phyloP scores from a whole-genome alignment of 2,113 vertebrate genomes.

The Seriola quinqueradiata region DNA sequence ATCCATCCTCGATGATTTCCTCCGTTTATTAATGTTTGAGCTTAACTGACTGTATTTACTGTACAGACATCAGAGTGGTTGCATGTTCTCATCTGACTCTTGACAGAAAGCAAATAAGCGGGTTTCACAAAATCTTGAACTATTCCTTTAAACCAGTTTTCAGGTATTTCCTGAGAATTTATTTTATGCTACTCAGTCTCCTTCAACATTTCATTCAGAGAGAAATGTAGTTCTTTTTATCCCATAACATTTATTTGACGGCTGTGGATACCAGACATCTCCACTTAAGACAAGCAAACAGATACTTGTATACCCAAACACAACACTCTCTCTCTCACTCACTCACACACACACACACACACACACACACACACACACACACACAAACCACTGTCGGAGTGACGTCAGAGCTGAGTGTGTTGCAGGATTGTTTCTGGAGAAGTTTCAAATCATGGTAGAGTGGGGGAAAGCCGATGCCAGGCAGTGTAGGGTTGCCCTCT shows the following conservation, averaged over 20 bases:
- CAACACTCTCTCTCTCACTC: not conserved
- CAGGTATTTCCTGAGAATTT: not conserved
- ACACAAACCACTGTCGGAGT: not conserved
- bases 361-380: conserved; percentile 24
- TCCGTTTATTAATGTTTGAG: too few relatives aligned
- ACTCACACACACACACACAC: not conserved
- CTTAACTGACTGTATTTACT: too few relatives aligned
- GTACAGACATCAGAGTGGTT: not conserved
- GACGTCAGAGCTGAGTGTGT: conserved; percentile 32
- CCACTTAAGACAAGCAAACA: not conserved
- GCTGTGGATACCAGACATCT: conserved; percentile 7
- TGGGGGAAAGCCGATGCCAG: conserved; percentile 41
- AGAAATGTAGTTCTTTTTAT: not conserved
- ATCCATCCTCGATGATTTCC: too few relatives aligned
- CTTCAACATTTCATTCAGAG: not conserved
- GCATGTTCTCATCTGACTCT: not conserved
- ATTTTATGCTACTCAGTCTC: not conserved
- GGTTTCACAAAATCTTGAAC: not conserved
- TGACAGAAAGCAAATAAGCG: not conserved
- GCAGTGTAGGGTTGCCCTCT: conserved; percentile 26
- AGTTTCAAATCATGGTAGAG: conserved; percentile 32
- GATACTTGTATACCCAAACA: not conserved
- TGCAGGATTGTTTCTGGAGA: conserved; percentile 33
- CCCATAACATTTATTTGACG: not conserved
- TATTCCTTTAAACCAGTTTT: not conserved